Base-by-base conservation (phyloP, 2,888 invertebrate genomes). In the Apamea epomidion region DNA sequence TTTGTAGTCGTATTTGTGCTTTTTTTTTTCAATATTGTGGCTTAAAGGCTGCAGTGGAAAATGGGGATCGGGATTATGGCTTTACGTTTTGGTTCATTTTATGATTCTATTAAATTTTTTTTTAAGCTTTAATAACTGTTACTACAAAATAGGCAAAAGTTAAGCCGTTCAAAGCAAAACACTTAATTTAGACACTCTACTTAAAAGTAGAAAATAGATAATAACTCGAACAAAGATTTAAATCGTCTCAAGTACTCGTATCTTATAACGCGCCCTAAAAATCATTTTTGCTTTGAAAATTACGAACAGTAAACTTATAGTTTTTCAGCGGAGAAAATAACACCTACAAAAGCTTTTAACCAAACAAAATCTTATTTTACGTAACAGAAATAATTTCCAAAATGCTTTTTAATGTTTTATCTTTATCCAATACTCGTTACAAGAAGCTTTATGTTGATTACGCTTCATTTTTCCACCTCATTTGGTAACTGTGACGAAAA, bases 401-500 rank as follows among this genome's bases (percentile, higher is more conserved):
- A 88, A 84, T 54, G 82, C 83, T 85, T 82, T 85, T 83, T 74
- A 88, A 88, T 82, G 79, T 76, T 82, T 87, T 81, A 90, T 83
- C 79, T 82, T 83, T 85, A 88, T 85, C 65, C 80, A 84, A 86
- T 86, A 81, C 87, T 86, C 86, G 72, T 81, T 82, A 81, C 78
- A 83, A 82, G 79, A 83, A 87, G 83, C 73, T 84, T 88, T 89
- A 87, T 84, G 78, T 37, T 88, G 88, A 90, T 89, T 87, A 81
- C 88, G 83, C 84, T 90, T 90, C 90, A 91, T 93, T 93, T 93
- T 93, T 92, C 91, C 91, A 91, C 91, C 92, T 93, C 93, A 94
- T 94, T 95, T 93, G 92, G 91, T 90, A 92, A 91, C 91, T 91
- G 93, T 93, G 93, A 94, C 94, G 93, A 93, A 91, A 85, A 92